These are phyloP conservation scores for Enteromius treurensis DNA, from an alignment of 2,797 vertebrate species.

Conservation along the genomic window DNA sequence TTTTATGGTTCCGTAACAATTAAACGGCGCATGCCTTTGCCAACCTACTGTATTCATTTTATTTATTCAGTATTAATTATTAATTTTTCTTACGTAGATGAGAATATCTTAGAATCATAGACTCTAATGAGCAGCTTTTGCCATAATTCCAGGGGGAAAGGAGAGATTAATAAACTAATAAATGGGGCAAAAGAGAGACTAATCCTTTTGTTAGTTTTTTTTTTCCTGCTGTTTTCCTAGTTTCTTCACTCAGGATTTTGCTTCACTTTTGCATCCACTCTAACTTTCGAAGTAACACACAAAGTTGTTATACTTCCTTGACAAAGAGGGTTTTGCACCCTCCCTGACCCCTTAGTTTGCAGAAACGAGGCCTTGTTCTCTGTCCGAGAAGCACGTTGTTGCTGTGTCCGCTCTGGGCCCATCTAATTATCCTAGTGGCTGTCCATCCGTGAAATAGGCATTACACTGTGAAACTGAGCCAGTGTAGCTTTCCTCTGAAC, in stretches of 20 bases:
- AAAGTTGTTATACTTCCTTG: neutral
- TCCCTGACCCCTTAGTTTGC: conserved; percentile 10
- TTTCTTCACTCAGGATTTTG: neutral
- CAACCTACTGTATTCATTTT: neutral
- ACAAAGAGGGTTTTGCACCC: neutral
- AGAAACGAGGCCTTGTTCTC: conserved; percentile 31
- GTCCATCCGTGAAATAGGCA: conserved; percentile 53
- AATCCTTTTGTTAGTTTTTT: too few relatives aligned
- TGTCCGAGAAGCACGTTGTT: conserved; percentile 11
- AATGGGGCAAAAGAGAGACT: too few relatives aligned
- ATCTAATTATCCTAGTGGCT: conserved; percentile 55
- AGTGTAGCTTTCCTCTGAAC: conserved; percentile 42
- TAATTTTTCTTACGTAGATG: neutral
- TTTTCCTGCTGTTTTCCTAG: too few relatives aligned
- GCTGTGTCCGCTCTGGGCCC: conserved; percentile 27
- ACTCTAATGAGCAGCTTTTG: neutral
- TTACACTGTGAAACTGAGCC: conserved; percentile 58
- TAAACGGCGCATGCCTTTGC: neutral
- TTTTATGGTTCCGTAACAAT: conserved; percentile 12
- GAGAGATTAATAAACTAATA: neutral
- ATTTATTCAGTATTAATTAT: neutral
- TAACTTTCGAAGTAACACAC: neutral
- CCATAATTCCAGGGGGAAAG: neutral
- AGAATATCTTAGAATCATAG: neutral
- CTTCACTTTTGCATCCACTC: neutral